Evolutionary conservation across 2,888 invertebrate species (phyloP).

Genomic region (Auanema sp.): DNA sequence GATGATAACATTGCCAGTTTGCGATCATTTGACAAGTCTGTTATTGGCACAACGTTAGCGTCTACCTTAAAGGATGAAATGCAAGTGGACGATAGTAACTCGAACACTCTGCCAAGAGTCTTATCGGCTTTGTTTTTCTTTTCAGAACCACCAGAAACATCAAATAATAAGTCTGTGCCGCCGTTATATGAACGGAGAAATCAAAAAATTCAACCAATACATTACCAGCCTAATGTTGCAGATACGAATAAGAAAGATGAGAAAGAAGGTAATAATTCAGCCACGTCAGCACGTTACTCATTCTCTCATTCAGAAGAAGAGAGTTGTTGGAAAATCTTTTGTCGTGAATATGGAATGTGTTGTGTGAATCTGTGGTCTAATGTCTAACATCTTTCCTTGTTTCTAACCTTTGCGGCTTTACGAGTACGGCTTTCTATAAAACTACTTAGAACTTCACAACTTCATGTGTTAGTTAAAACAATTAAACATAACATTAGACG

Average conservation of each 20-base stretch:
- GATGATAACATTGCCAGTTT: no score
- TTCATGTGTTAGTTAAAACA: not conserved
- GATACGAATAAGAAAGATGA: constrained; percentile 13
- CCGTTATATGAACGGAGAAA: no score
- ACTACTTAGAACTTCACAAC: not conserved
- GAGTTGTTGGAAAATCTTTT: constrained; percentile 22
- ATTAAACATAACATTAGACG: not conserved
- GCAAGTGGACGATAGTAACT: no score
- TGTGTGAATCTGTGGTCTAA: constrained; percentile 23
- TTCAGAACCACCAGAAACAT: no score
- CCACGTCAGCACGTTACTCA: not conserved
- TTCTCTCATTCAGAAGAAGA: constrained; percentile 11
- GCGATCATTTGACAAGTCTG: no score
- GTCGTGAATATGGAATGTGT: constrained; percentile 24
- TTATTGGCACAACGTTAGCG: no score
- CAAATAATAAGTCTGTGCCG: no score
- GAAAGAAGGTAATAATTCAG: constrained; percentile 4
- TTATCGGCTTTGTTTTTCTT: no score
- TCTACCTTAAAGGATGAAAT: no score
- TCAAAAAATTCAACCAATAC: not conserved
- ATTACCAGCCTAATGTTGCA: constrained; percentile 7
- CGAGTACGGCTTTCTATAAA: not conserved
- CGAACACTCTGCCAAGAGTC: no score
- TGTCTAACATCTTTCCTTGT: not conserved
- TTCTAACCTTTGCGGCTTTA: not conserved